Percentiles rank a stretch among this genome's conserved stretches.
These are phyloP conservation scores for Drosophila lutescens DNA, from an alignment of 2,888 invertebrate genomes.

Conservation along the genomic window DNA sequence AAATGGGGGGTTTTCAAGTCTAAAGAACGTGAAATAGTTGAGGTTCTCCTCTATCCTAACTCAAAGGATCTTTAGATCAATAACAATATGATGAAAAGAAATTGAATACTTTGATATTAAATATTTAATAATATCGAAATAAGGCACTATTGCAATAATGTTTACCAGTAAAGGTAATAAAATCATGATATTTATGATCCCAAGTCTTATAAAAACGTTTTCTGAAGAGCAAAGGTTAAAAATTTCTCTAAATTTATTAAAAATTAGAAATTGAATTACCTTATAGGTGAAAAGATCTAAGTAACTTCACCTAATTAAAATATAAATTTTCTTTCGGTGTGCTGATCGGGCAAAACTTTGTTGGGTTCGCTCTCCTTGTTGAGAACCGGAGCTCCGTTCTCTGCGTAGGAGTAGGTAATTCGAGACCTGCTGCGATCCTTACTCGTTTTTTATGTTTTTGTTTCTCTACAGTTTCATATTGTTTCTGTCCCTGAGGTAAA, in stretches of 20 bases:
- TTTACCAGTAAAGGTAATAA: too few species aligned
- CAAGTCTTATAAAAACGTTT: too few species aligned
- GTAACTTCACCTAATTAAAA: too few species aligned
- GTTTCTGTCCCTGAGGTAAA: conserved; percentile 20
- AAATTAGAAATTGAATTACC: not conserved
- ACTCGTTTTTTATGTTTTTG: conserved; percentile 22
- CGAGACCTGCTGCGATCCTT: conserved; percentile 30
- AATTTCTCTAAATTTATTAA: not conserved
- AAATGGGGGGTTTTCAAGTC: not conserved
- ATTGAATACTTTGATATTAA: too few species aligned
- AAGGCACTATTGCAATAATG: too few species aligned
- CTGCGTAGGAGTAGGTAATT: conserved; percentile 23
- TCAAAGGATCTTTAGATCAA: not conserved
- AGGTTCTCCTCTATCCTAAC: too few species aligned
- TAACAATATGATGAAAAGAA: too few species aligned
- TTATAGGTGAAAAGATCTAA: not conserved
- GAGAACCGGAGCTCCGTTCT: not conserved
- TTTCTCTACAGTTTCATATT: conserved; percentile 20
- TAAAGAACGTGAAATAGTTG: too few species aligned
- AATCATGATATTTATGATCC: too few species aligned
- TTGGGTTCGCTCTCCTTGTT: not conserved
- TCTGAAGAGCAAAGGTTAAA: too few species aligned
- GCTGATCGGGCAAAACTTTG: conserved; percentile 7
- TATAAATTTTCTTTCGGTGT: conserved; percentile 1
- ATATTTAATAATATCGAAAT: too few species aligned